Conservation (phyloP, 2,888 invertebrate genomes). For the Nysson spinosus region DNA sequence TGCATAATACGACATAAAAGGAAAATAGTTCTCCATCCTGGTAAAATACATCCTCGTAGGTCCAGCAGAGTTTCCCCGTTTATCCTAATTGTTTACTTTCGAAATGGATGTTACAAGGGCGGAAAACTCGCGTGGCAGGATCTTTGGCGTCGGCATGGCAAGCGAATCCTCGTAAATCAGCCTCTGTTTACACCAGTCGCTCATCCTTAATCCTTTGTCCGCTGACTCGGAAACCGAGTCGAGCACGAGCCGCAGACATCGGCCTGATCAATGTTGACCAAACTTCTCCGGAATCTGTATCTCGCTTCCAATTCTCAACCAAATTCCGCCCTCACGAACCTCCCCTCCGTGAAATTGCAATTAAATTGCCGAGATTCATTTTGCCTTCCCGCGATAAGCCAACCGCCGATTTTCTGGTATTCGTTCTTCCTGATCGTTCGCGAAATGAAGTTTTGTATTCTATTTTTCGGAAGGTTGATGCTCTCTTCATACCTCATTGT, state of each 20-base stretch:
- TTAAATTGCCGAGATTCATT: conserved; percentile 10
- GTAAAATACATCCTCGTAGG: neutral
- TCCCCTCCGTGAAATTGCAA: neutral
- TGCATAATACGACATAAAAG: no score
- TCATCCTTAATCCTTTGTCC: conserved; percentile 44
- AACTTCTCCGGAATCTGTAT: conserved; percentile 17
- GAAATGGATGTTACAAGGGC: conserved; percentile 18
- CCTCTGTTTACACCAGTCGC: conserved; percentile 48
- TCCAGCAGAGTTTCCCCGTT: neutral
- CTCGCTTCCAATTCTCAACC: no score
- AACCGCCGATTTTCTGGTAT: neutral
- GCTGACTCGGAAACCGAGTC: conserved; percentile 16
- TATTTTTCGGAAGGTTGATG: no score
- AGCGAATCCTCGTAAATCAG: conserved; percentile 49
- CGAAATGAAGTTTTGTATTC: no score
- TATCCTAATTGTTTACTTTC: conserved; percentile 35
- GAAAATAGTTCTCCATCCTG: no score
- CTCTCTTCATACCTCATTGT: no score
- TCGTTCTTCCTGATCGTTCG: neutral
- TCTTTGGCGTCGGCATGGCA: neutral
- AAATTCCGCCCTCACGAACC: no score
- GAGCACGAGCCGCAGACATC: conserved; percentile 14
- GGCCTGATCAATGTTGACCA: conserved; percentile 44
- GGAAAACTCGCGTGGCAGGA: neutral
- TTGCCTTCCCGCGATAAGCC: neutral